phyloP scores from a whole-genome alignment of 2,797 vertebrate genomes.

The Pogonophryne albipinna region DNA sequence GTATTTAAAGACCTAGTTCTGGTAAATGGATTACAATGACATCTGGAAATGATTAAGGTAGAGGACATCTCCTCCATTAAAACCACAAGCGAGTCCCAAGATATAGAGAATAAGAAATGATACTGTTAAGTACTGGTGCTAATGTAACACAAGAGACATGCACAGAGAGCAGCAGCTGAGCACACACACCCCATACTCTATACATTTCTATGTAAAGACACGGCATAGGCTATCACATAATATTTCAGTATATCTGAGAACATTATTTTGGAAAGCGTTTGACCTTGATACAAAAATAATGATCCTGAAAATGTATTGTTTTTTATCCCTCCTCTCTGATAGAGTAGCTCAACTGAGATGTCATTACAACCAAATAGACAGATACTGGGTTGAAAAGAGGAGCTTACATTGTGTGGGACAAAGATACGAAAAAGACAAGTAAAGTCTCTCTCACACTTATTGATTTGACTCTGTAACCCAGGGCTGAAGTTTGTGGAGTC shows the following conservation, averaged over 20 bases:
- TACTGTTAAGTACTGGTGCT: conserved; percentile 25
- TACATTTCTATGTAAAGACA: conserved; percentile 1
- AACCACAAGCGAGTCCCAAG: conserved; percentile 23
- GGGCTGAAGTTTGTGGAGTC: conserved; percentile 21
- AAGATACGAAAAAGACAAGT: conserved; percentile 22
- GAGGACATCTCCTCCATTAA: conserved; percentile 47
- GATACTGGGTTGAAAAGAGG: conserved; percentile 20
- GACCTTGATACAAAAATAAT: conserved; percentile 32
- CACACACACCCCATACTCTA: background rate
- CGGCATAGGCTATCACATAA: background rate
- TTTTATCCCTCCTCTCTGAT: background rate
- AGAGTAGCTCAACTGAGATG: conserved; percentile 28
- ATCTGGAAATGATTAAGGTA: conserved; percentile 24
- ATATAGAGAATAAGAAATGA: conserved; percentile 28
- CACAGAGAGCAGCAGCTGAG: background rate
- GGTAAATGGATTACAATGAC: conserved; percentile 42
- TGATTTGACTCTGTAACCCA: conserved; percentile 30
- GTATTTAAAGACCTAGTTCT: background rate
- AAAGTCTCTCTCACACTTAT: conserved; percentile 24
- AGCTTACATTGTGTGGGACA: conserved; percentile 7
- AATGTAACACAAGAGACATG: conserved; percentile 37
- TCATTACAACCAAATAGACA: conserved; percentile 18
- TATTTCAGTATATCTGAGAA: conserved; percentile 5
- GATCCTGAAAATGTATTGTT: conserved; percentile 6
- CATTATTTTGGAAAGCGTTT: conserved; percentile 16